These are phyloP conservation scores for Ictalurus furcatus DNA, from an alignment of 2,113 vertebrate species.

Conservation along the genomic window DNA sequence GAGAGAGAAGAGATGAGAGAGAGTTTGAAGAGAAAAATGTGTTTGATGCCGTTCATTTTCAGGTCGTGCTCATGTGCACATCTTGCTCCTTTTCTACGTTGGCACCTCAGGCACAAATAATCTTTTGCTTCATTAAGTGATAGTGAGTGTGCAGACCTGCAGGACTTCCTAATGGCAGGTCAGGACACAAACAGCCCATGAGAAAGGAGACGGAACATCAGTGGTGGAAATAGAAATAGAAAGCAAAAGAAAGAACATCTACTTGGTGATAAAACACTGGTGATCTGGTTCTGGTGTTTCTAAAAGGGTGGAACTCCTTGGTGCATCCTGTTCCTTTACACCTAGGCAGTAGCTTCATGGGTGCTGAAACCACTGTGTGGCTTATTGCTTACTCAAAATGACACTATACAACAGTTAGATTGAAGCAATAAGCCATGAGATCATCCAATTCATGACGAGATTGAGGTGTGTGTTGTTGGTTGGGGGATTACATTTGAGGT, in stretches of 20 bases:
- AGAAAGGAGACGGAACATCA: not conserved
- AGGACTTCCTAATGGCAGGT: not conserved
- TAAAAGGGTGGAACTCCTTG: too few relatives aligned
- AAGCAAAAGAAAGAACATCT: not conserved
- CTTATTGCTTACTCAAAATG: too few relatives aligned
- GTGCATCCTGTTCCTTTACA: too few relatives aligned
- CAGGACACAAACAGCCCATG: not conserved
- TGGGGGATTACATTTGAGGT: not conserved
- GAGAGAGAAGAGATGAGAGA: conserved; percentile 23
- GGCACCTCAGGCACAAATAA: not conserved
- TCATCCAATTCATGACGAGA: too few relatives aligned
- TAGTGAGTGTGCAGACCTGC: not conserved
- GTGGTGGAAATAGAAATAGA: not conserved
- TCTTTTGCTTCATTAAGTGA: conserved; percentile 17
- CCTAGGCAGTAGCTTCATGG: not conserved
- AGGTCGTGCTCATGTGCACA: not conserved
- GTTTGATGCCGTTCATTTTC: not conserved
- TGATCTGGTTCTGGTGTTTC: not conserved
- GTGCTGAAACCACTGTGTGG: not conserved
- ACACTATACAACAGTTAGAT: not conserved
- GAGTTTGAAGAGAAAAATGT: conserved; percentile 29
- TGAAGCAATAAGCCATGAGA: too few relatives aligned
- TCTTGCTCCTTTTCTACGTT: not conserved
- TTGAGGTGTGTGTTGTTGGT: not conserved
- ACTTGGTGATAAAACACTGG: not conserved